Base-by-base conservation (phyloP, 2,113 vertebrate genomes). In the Psephotus haematonotus region DNA sequence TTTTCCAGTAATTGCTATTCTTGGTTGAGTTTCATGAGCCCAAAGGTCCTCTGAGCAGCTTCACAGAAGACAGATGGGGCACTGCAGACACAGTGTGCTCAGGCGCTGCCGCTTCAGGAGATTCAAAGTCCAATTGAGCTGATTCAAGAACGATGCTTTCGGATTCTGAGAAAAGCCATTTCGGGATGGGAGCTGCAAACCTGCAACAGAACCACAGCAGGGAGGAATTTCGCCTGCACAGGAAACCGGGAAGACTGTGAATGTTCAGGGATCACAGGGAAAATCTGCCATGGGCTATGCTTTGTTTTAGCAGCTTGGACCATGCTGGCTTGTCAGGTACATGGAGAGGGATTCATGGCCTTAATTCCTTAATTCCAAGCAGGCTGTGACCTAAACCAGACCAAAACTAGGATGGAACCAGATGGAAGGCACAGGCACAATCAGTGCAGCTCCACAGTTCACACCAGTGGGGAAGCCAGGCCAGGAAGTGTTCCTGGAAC, bases 1-100 rank as follows among this genome's bases (percentile, higher is more conserved):
- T 96, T 96, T 96, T 87, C 95, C 93, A 83, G 85, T 81, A 92
- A 92, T 92, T 86, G 17, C 76, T 94, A 72, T 88, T 94, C 94
- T 92, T 92, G 95, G 86, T 88, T 55, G 82, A 82, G 63, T 92
- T 96, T 92, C 79, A 80, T 81, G 88, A 94, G 90, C 94, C 95
- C 90, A 88, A 93, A 90, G 88, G 76, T 88, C 82, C 77, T 63
- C 79, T 83, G 71, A n/a, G 39, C 82, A 71, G 83, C 90, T 83
- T 41, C 88, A 63, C 5, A 12, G 69, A 31, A 84, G 88, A 86
- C 96, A 95, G 92, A 93, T 94, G 93, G 92, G 83, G 62, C 77
- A 41, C 57, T 67, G 43, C 37, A 92, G 77, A 62, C 95, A 50
- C 37, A 35, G 60, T 22, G 92, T 93, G 35, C 95, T 89, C 19